A percentile compares a stretch with the other conserved stretches of the same genome.
phyloP scores from a whole-genome alignment of 2,113 vertebrate species.

The Dasypus novemcinctus region DNA sequence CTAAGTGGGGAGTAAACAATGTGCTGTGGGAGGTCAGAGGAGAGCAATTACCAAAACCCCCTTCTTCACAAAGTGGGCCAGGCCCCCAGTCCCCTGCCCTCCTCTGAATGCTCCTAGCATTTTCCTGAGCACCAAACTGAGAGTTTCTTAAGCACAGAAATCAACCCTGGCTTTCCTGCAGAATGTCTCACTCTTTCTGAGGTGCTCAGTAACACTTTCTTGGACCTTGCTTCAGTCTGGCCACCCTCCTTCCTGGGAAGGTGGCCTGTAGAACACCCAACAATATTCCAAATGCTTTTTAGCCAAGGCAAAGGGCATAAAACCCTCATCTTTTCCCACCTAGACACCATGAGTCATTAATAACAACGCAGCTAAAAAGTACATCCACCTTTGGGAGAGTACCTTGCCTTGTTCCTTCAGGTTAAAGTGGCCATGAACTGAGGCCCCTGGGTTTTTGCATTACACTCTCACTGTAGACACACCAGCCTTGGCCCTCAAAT shows the following conservation, averaged over 20 bases:
- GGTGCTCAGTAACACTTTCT: background rate
- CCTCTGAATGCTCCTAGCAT: background rate
- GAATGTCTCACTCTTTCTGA: background rate
- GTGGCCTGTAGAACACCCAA: background rate
- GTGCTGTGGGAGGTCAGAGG: conserved; percentile 49
- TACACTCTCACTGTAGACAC: background rate
- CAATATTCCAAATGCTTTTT: background rate
- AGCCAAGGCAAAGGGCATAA: background rate
- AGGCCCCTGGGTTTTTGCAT: background rate
- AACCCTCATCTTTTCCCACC: background rate
- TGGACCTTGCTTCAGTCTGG: background rate
- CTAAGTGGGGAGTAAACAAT: conserved; percentile 7
- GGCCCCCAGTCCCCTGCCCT: background rate
- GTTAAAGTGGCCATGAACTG: background rate
- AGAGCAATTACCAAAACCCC: background rate
- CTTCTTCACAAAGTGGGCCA: background rate
- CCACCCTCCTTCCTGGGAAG: background rate
- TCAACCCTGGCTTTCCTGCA: background rate
- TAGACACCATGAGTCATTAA: background rate
- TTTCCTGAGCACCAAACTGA: background rate
- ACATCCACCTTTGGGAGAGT: background rate
- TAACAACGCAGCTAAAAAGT: background rate
- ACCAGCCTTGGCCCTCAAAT: background rate
- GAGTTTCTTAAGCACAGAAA: background rate
- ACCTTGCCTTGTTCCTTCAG: background rate